A percentile compares a stretch with the other conserved stretches of the same genome.
These are phyloP conservation scores for Sialia sialis DNA, from an alignment of 2,113 vertebrate species.

Conservation along the genomic window DNA sequence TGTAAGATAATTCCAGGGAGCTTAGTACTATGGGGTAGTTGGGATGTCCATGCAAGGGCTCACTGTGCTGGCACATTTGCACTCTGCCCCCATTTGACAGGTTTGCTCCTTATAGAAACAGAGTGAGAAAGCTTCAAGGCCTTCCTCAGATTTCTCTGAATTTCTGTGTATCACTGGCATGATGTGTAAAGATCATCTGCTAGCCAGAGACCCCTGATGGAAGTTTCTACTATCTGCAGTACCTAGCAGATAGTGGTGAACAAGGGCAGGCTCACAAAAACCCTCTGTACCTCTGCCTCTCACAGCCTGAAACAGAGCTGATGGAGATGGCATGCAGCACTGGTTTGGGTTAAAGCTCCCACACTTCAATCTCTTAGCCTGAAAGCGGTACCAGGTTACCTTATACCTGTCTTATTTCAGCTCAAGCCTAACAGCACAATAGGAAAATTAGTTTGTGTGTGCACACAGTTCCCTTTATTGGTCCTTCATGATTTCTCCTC, in stretches of 20 bases:
- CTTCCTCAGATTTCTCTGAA: neutral
- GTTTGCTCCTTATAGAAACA: neutral
- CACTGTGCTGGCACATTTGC: neutral
- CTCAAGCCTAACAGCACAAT: neutral
- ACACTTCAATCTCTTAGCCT: neutral
- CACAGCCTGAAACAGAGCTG: fast-evolving
- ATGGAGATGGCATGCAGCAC: neutral
- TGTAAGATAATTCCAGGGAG: neutral
- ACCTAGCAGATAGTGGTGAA: neutral
- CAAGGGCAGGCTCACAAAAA: neutral
- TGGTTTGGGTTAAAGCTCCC: neutral
- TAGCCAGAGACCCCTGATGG: conserved; percentile 60
- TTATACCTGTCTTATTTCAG: neutral
- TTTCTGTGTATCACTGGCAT: fast-evolving
- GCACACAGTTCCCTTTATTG: neutral
- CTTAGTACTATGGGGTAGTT: fast-evolving
- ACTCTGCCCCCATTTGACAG: neutral
- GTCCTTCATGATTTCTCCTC: neutral
- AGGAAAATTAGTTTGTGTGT: neutral
- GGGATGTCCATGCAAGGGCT: neutral
- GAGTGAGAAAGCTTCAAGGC: neutral
- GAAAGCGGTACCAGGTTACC: neutral
- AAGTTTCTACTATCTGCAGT: conserved; percentile 23
- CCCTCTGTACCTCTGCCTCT: neutral
- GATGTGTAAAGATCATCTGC: neutral